These are phyloP conservation scores for Beris morrisii DNA, from an alignment of 2,888 invertebrate species.

Conservation along the genomic window DNA sequence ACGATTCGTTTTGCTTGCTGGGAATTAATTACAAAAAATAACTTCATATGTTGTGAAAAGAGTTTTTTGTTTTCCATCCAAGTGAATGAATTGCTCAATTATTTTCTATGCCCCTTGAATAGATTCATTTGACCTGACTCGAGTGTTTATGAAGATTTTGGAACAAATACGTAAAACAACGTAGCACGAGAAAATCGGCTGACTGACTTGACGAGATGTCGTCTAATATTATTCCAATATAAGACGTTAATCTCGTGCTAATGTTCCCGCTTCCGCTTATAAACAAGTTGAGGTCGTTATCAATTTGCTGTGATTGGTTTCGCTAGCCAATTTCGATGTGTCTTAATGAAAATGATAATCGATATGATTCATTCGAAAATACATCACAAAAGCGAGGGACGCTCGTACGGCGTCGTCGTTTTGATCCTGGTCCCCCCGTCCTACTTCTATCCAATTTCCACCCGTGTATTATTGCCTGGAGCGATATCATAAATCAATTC, in stretches of 20 bases:
- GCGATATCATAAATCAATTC: slow-evolving; percentile 31
- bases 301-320: slow-evolving; percentile 23
- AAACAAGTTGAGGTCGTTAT: slow-evolving; percentile 24
- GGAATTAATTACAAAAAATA: too few relatives aligned
- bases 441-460: neutral
- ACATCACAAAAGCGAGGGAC: neutral
- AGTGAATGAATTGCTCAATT: too few relatives aligned
- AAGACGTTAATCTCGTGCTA: slow-evolving; percentile 19
- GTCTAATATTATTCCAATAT: neutral
- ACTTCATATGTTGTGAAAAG: too few relatives aligned
- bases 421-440: too few relatives aligned
- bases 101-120: too few relatives aligned
- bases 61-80: too few relatives aligned
- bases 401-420: neutral
- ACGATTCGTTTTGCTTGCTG: too few relatives aligned
- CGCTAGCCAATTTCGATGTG: slow-evolving; percentile 5
- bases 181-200: slow-evolving; percentile 6
- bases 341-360: slow-evolving; percentile 9
- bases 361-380: neutral
- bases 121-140: too few relatives aligned
- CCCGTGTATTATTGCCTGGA: slow-evolving; percentile 5
- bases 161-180: too few relatives aligned
- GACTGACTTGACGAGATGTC: neutral
- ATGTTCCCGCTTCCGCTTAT: slow-evolving; percentile 11
- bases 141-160: too few relatives aligned